Conservation (phyloP, 2,797 vertebrate genomes). For the Siniperca undulata region DNA sequence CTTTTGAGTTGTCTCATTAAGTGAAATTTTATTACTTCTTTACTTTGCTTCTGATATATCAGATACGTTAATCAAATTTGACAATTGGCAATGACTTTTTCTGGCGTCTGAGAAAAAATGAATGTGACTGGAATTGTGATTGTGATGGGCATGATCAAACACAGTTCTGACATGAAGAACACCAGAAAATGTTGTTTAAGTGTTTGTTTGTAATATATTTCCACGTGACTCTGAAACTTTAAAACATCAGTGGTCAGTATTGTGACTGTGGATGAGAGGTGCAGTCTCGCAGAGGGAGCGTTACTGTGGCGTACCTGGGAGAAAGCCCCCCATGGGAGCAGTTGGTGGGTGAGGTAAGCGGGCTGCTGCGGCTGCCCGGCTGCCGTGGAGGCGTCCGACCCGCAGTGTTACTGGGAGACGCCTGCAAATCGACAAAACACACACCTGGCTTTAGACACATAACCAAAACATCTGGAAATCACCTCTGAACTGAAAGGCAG, state of each 20-base stretch:
- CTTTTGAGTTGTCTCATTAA: no score
- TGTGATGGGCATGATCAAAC: no score
- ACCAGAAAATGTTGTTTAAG: not conserved
- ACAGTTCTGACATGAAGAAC: no score
- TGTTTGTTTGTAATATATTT: not conserved
- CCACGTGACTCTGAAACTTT: no score
- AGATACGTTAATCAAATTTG: no score
- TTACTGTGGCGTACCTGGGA: slow-evolving; percentile 87
- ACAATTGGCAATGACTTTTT: no score
- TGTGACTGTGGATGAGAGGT: not conserved
- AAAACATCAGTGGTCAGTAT: not conserved
- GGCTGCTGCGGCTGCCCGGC: slow-evolving; percentile 92
- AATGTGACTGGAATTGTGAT: no score
- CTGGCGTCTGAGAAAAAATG: no score
- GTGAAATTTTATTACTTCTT: no score
- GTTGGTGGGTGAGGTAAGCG: slow-evolving; percentile 94
- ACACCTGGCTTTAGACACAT: not conserved
- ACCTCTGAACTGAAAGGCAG: not conserved
- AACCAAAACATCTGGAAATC: not conserved
- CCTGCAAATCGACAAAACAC: slow-evolving; percentile 73
- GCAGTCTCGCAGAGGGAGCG: not conserved
- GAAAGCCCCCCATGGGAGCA: slow-evolving; percentile 93
- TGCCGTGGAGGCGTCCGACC: slow-evolving; percentile 90
- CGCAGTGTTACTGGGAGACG: slow-evolving; percentile 91
- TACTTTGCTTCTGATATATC: no score